Percentiles rank a stretch among this genome's conserved stretches.
These are phyloP conservation scores for Diogma glabrata DNA, from an alignment of 2,888 invertebrate species.

Conservation along the genomic window DNA sequence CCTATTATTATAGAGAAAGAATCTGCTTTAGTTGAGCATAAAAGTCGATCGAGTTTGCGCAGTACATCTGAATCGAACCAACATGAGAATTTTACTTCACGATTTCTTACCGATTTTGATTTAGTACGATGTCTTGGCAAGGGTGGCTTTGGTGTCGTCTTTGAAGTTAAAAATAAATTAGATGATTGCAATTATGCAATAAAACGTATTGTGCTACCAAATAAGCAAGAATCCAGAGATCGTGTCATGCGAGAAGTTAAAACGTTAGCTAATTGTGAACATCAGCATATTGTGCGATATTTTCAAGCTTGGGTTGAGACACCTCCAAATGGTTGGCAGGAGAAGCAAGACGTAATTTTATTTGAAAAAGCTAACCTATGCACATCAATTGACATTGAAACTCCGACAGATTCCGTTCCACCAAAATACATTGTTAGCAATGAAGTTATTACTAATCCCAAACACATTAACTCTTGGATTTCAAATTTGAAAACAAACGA, in stretches of 20 bases:
- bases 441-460: constrained; percentile 10
- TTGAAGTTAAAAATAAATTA: constrained; percentile 85
- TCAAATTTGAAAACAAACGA: constrained; percentile 17
- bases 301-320: constrained; percentile 92
- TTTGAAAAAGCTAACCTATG: constrained; percentile 28
- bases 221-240: constrained; percentile 68
- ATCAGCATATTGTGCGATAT: constrained; percentile 90
- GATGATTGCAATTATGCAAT: constrained; percentile 93
- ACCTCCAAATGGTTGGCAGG: constrained; percentile 83
- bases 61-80: constrained; percentile 29
- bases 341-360: constrained; percentile 53
- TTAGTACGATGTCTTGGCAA: constrained; percentile 68
- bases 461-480: constrained; percentile 18
- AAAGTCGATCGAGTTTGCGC: constrained; percentile 15
- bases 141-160: constrained; percentile 95
- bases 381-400: constrained; percentile 36
- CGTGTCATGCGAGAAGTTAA: constrained; percentile 90
- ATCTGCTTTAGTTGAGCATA: constrained; percentile 20
- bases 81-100: constrained; percentile 36
- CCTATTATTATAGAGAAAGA: constrained; percentile 33
- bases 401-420: constrained; percentile 21
- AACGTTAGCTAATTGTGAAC: constrained; percentile 87
- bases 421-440: neutral
- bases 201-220: constrained; percentile 82
- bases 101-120: constrained; percentile 78